Evolutionary conservation across 2,888 invertebrate species (phyloP), one percentile per base, ranked within the genome.

Genomic region (Drosophila nigricruria): DNA sequence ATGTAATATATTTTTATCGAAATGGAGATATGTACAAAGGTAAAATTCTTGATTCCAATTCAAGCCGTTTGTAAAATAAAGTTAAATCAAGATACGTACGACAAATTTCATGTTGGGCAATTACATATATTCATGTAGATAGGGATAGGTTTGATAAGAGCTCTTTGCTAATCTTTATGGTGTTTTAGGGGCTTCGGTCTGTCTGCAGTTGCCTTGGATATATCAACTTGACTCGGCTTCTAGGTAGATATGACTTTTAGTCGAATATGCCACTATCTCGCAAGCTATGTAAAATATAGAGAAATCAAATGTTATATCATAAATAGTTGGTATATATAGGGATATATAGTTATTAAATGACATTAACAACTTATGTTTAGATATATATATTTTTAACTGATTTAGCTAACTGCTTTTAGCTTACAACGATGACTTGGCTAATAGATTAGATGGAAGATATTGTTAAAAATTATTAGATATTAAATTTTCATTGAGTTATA

Each of bases 61-160:
- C 10, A 65, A 54, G 42, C 18, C n/a, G 43, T 38, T 70, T 79
- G 77, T 86, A 74, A 79, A 84, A 84, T 86, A 84, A 84, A 86
- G 50, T 75, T 80, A 76, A 49, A 32, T 83, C 66, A 75, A 61
- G 43, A 65, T 63, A 70, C 49, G 63, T 70, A 76, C 65, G 38
- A 59, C 5, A 36, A 30, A 30, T 49, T 36, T 34, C 27, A 42
- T 42, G 43, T 53, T 54, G 36, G 32, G 47, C 23, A 59, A 43
- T 38, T 50, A 16, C 2, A 40, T 64, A 36, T n/a, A n/a, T n/a
- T n/a, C 62, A 56, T 64, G 50, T 57, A 25, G 14, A 30, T 49
- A 49, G 10, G 49, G 18, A 6, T 18, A 32, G 23, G 18, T 18
- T 6, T 58, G 83, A 81, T 82, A 82, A 85, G 56, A 56, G 53